Percentiles rank a stretch among this genome's conserved stretches.
phyloP scores from a whole-genome alignment of 1,140 invertebrate species.

The Penaeus chinensis region DNA sequence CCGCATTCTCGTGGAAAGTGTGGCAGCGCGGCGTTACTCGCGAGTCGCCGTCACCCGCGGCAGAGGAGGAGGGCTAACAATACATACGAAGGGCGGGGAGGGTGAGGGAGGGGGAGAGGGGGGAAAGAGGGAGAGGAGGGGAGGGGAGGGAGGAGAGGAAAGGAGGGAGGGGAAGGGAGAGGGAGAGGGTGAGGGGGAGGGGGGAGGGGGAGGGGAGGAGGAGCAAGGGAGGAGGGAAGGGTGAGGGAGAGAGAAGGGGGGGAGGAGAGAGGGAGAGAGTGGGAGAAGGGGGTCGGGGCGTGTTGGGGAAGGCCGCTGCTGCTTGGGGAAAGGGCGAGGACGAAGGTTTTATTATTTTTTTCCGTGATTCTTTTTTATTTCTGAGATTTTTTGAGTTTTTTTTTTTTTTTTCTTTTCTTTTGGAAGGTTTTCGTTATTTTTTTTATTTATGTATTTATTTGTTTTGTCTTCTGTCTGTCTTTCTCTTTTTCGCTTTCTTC shows the following conservation, averaged over 20 bases:
- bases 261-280: background rate
- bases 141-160: too few species aligned
- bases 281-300: background rate
- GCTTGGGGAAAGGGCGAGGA: background rate
- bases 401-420: background rate
- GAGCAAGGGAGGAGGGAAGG: background rate
- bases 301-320: background rate
- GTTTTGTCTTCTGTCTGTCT: background rate
- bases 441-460: background rate
- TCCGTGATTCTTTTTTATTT: too few species aligned
- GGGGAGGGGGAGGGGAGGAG: background rate
- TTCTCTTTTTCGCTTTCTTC: conserved; percentile 15
- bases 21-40: too few species aligned
- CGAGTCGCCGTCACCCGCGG: background rate
- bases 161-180: background rate
- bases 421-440: too few species aligned
- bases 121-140: background rate
- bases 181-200: too few species aligned
- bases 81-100: too few species aligned
- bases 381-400: too few species aligned
- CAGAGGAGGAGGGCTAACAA: background rate
- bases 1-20: too few species aligned
- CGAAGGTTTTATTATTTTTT: too few species aligned
- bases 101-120: background rate
- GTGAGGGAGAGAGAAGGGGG: too few species aligned